These are phyloP conservation scores for Python bivittatus DNA, from an alignment of 2,113 vertebrate genomes.

Conservation along the genomic window DNA sequence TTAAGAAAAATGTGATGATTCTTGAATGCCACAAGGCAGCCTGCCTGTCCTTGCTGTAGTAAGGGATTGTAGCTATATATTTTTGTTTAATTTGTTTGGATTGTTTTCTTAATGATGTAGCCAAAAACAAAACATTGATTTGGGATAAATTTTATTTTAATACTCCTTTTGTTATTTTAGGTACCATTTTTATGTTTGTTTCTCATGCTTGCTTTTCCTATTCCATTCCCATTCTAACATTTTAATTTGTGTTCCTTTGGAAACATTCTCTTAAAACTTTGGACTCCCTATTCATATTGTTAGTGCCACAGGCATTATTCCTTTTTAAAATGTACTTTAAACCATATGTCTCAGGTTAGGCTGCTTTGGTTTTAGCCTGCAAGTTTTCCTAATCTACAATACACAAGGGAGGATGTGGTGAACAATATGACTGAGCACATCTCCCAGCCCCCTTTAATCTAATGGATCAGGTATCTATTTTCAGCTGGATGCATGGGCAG, in stretches of 20 bases:
- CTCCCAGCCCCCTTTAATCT: neutral
- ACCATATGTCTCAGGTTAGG: neutral
- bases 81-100: no score
- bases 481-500: neutral
- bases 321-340: neutral
- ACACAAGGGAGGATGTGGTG: neutral
- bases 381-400: neutral
- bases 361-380: neutral
- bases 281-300: neutral
- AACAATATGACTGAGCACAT: neutral
- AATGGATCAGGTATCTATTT: neutral
- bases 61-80: no score
- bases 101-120: conserved; percentile 2
- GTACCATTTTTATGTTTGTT: neutral
- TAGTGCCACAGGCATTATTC: neutral
- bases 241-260: neutral
- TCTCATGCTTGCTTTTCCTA: neutral
- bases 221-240: neutral
- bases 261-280: neutral
- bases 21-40: no score
- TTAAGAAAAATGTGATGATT: no score
- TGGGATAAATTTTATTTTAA: neutral
- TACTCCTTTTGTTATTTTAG: neutral
- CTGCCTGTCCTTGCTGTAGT: no score
- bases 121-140: neutral